Conservation (phyloP, 2,113 vertebrate species). For the Gnathonemus echidnorhynchus region DNA sequence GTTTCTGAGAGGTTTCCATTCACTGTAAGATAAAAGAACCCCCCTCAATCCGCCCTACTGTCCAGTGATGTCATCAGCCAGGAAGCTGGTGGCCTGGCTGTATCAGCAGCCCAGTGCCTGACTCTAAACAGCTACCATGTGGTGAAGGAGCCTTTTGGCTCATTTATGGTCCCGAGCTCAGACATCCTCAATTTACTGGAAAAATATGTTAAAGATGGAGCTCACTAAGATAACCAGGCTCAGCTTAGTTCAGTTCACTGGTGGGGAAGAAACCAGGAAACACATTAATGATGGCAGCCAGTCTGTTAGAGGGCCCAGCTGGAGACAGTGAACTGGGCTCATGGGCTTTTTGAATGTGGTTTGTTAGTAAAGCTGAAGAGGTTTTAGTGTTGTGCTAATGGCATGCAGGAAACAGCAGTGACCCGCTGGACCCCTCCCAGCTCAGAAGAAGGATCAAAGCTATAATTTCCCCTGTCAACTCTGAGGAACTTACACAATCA, state of each 20-base stretch:
- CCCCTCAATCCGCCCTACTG: background rate
- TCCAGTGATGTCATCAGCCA: constrained; percentile 2
- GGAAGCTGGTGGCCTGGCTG: background rate
- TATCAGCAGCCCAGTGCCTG: background rate
- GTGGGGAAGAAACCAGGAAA: background rate
- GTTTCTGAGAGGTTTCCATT: background rate
- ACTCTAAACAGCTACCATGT: background rate
- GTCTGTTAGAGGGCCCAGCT: background rate
- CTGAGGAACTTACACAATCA: background rate
- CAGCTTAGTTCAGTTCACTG: background rate
- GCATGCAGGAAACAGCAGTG: background rate
- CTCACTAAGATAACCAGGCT: background rate
- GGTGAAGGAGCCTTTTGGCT: background rate
- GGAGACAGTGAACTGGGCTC: background rate
- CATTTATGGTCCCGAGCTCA: background rate
- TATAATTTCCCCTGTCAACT: background rate
- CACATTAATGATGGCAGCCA: background rate
- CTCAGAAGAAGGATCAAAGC: background rate
- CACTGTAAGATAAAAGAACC: background rate
- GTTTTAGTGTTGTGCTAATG: background rate
- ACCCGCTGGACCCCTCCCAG: background rate
- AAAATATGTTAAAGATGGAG: background rate
- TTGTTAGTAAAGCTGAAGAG: background rate
- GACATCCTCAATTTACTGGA: background rate
- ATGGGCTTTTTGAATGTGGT: background rate